These are phyloP conservation scores for Ia io DNA, from an alignment of 2,113 vertebrate species.

Conservation along the genomic window DNA sequence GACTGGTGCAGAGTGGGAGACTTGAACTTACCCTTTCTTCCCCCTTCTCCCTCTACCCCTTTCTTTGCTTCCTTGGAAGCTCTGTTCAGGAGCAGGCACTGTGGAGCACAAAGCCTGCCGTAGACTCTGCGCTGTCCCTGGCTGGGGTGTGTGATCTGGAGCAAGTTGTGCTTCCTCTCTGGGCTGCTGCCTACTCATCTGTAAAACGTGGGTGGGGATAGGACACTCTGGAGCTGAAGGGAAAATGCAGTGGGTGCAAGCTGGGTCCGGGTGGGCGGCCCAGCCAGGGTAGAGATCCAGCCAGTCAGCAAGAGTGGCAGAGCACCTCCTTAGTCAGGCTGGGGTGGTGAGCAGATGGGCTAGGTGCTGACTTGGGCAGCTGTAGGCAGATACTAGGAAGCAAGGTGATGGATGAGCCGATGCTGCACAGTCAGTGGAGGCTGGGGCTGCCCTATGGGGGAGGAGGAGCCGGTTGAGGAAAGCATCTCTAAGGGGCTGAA, in stretches of 20 bases:
- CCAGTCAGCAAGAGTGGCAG: not conserved
- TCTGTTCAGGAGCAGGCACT: not conserved
- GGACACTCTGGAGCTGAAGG: not conserved
- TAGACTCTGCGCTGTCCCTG: not conserved
- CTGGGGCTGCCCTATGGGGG: not conserved
- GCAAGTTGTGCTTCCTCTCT: not conserved
- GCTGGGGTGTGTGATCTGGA: no score
- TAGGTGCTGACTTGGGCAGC: not conserved
- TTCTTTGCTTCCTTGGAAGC: not conserved
- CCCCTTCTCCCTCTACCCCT: not conserved
- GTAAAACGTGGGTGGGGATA: not conserved
- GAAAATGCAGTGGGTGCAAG: not conserved
- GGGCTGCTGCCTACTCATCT: not conserved
- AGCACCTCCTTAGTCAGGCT: not conserved
- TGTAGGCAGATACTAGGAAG: not conserved
- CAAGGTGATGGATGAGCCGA: not conserved
- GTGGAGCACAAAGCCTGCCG: not conserved
- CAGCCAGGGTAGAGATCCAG: not conserved
- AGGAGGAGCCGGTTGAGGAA: not conserved
- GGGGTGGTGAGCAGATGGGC: not conserved
- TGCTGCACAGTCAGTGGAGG: accelerated
- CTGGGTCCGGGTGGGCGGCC: accelerated
- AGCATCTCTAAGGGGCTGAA: not conserved
- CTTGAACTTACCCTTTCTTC: not conserved
- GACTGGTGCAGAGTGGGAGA: not conserved